Base-by-base conservation (phyloP, 2,797 vertebrate species). In the Rhodeus uyekii region DNA sequence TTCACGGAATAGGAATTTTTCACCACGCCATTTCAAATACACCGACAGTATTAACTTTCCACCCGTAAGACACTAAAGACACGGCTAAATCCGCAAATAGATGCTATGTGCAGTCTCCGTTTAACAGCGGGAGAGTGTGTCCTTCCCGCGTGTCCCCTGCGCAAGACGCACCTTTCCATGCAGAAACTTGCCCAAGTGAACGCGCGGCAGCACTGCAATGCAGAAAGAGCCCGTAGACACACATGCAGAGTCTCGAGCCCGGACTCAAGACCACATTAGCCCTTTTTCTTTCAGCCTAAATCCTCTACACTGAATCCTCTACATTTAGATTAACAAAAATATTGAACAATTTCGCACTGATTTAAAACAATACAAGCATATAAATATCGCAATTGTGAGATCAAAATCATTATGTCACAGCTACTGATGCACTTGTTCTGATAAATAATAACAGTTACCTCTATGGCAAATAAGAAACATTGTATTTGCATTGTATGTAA, bases 191-290 rank as follows among this genome's bases (percentile, higher is more conserved):
- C 55, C 88, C 86, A 87, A 77, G 87, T 87, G 74, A 89, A 86
- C 87, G 85, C 75, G 80, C 79, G 87, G 88, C 92, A 94, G 91
- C 92, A 94, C 94, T 90, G 95, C 94, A 95, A 94, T 95, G 94
- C 95, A 95, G 95, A 93, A 88, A 90, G 91, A 85, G 55, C 76
- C 84, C 36, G 78, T n/a, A 83, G 87, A 46, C 82, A 85, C 85
- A 81, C 85, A 82, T 76, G 39, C 82, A 88, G 74, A 81, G 83
- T 71, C 50, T 90, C 91, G 90, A 90, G 89, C 87, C 85, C 50
- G 73, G 65, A 36, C 44, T 55, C 36, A 73, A 65, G 46, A 83
- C 65, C 53, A 65, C 58, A 75, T 46, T 19, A 48, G 60, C 34
- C 58, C 58, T 32, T 32, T n/a, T 39, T 29, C 44, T 53, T 32